Base-by-base conservation (phyloP, 2,888 invertebrate species). In the Melipona beecheii region DNA sequence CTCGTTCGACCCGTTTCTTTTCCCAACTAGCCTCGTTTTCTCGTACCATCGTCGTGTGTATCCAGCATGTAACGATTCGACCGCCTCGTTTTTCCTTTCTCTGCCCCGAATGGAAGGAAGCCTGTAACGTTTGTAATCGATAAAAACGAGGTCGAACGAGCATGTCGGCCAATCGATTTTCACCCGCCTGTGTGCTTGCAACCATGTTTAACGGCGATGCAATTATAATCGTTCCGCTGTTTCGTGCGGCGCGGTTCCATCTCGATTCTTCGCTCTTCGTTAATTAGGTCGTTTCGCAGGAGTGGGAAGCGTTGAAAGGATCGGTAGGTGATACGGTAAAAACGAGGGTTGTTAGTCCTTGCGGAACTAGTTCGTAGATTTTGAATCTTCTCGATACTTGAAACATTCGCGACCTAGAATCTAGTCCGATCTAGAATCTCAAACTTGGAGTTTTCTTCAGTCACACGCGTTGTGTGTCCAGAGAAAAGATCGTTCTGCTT, bases 21-120 rank as follows among this genome's bases (percentile, higher is more conserved):
- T 21, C 27, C 27, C 76, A 68, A 75, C 43, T 75, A 86, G 76
- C 75, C 81, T 21, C 19, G 24, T 13, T 60, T 36, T 50, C 56
- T 43, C 31, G 36, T 6, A 2, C 27, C 31, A 21, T 71, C 60
- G 54, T 9, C 49, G 69, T 9, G 54, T 56, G 65, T 56, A 65
- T 73, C 62, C 50, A 64, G 62, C 73, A n/a, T 73, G 64, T 52
- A 65, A 75, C 24, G 65, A 75, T 75, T 75, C 65, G 24, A 19
- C 56, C 65, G 43, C 43, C 43, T 43, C 74, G 74, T 75, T 75
- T 75, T 24, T 66, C 43, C 54, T 43, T 27, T 21, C 65, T 3
- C 31, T 31, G 4, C 2, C 54, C 52, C 13, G 36, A 5, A 36
- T 36, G 43, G 43, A 43, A 11, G 43, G 43, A 19, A 65, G 36